Evolutionary conservation across 1,140 invertebrate species (phyloP).

Genomic region (Bursaphelenchus mucronatus): DNA sequence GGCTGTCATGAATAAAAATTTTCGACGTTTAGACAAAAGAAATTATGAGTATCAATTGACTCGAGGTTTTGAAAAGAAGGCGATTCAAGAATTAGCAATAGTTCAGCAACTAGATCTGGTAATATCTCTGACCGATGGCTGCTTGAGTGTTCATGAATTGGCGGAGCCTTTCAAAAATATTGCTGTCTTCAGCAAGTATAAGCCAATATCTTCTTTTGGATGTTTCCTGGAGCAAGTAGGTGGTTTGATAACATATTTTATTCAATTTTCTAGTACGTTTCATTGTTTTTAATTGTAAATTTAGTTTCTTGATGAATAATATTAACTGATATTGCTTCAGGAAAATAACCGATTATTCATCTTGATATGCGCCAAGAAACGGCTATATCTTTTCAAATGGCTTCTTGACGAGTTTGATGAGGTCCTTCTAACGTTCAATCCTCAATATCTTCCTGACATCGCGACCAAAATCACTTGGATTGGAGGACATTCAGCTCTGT

Average conservation of each 20-base stretch:
- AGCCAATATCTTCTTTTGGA: slow-evolving; percentile 38
- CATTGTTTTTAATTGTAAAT: slow-evolving; percentile 3
- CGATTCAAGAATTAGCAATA: slow-evolving; percentile 37
- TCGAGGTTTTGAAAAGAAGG: slow-evolving; percentile 34
- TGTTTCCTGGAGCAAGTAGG: slow-evolving; percentile 33
- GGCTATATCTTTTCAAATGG: slow-evolving; percentile 43
- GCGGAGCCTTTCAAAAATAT: slow-evolving; percentile 36
- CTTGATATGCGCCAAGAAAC: slow-evolving; percentile 28
- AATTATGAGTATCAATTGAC: slow-evolving; percentile 37
- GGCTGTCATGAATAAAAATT: slow-evolving; percentile 2
- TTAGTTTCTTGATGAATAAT: slow-evolving; percentile 15
- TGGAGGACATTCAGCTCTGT: slow-evolving; percentile 21
- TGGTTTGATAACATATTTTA: background rate
- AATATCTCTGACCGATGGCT: slow-evolving; percentile 35
- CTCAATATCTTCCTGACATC: slow-evolving; percentile 25
- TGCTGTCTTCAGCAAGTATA: slow-evolving; percentile 29
- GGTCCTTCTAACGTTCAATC: slow-evolving; percentile 18
- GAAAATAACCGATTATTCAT: slow-evolving; percentile 28
- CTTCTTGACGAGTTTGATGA: slow-evolving; percentile 34
- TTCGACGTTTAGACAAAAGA: slow-evolving; percentile 24
- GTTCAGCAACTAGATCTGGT: slow-evolving; percentile 38
- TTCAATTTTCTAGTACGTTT: background rate
- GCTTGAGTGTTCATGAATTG: slow-evolving; percentile 31
- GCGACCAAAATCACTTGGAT: slow-evolving; percentile 28
- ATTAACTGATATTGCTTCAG: slow-evolving; percentile 14